phyloP scores from a whole-genome alignment of 2,888 invertebrate genomes.

The Odontomyia ornata region DNA sequence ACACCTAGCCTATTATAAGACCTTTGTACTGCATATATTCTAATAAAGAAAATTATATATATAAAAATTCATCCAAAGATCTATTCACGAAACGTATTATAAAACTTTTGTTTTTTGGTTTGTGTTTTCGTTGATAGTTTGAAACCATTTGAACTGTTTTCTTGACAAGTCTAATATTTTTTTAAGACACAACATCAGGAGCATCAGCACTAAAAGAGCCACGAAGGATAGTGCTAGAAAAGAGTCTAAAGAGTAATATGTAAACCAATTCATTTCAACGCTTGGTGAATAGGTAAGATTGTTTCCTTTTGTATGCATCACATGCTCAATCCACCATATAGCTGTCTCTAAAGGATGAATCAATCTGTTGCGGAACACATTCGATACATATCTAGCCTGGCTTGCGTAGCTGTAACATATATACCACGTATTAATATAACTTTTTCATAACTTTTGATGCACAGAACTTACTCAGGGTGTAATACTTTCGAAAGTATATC shows the following conservation, averaged over 20 bases:
- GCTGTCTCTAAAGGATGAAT: slow-evolving; percentile 67
- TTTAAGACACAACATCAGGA: not conserved
- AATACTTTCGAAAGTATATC: slow-evolving; percentile 69
- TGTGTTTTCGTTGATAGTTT: too few species aligned
- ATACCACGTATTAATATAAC: slow-evolving; percentile 23
- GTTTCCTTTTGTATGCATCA: slow-evolving; percentile 60
- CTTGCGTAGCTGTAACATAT: slow-evolving; percentile 53
- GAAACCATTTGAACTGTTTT: not conserved
- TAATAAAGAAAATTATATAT: too few species aligned
- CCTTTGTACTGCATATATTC: too few species aligned
- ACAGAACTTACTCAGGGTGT: slow-evolving; percentile 66
- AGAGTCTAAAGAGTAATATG: slow-evolving; percentile 61
- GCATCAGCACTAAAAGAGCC: not conserved
- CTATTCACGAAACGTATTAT: too few species aligned
- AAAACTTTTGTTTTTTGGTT: too few species aligned
- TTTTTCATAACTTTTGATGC: not conserved
- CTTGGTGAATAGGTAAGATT: slow-evolving; percentile 51
- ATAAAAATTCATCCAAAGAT: too few species aligned
- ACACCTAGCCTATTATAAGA: too few species aligned
- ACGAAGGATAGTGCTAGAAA: slow-evolving; percentile 43
- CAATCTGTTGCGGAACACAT: slow-evolving; percentile 67
- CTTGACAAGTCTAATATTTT: not conserved
- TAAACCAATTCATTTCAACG: slow-evolving; percentile 58
- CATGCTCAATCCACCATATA: slow-evolving; percentile 70
- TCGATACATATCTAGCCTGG: slow-evolving; percentile 64